phyloP scores from a whole-genome alignment of 2,797 vertebrate genomes.

The Acanthiza pusilla region DNA sequence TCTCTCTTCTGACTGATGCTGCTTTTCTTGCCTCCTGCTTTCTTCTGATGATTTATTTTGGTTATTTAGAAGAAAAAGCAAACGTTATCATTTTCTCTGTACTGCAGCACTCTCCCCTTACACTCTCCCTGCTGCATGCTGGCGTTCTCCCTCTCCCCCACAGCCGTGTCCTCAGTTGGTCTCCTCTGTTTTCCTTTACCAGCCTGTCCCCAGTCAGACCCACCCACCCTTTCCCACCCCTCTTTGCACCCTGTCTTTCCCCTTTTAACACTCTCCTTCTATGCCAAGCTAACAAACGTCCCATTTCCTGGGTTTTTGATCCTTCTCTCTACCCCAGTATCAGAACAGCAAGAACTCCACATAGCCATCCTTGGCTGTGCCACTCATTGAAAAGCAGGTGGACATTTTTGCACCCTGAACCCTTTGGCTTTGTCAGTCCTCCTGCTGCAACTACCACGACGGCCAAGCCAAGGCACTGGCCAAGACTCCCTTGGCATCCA shows the following conservation, averaged over 20 bases:
- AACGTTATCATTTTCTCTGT: background rate
- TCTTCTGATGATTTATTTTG: background rate
- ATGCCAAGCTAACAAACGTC: background rate
- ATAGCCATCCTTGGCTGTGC: background rate
- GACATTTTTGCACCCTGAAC: background rate
- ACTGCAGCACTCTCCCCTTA: background rate
- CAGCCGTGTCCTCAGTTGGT: background rate
- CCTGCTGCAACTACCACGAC: accelerated
- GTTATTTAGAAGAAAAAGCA: background rate
- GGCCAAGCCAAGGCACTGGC: background rate
- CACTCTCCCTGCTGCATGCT: background rate
- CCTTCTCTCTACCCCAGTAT: background rate
- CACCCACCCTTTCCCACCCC: background rate
- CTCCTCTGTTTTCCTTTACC: background rate
- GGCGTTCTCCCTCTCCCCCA: background rate
- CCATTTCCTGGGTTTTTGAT: background rate
- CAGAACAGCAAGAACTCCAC: background rate
- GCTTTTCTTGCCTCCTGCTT: background rate
- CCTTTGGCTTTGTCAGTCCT: background rate
- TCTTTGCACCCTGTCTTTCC: background rate
- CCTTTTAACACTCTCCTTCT: background rate
- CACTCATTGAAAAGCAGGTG: accelerated
- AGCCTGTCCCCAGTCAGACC: background rate
- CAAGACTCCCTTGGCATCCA: background rate
- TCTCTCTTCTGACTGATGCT: background rate